Evolutionary conservation across 2,113 vertebrate species (phyloP).

Genomic region (Pachycephala philippinensis): DNA sequence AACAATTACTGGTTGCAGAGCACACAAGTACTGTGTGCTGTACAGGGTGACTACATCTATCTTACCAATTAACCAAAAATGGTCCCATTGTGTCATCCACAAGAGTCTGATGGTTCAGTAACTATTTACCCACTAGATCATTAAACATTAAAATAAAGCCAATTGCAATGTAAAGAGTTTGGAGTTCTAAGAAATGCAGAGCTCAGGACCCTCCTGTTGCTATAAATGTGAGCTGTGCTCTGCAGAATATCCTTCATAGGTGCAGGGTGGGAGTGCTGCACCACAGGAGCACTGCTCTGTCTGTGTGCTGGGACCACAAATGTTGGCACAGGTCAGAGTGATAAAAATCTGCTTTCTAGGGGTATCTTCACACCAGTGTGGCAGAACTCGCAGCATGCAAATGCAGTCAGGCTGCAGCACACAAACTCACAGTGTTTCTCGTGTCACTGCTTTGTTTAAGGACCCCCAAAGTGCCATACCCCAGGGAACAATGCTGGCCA

Average conservation of each 20-base stretch:
- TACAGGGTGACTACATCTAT: background rate
- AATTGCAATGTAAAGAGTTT: background rate
- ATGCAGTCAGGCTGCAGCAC: background rate
- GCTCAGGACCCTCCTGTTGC: background rate
- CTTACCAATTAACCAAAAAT: background rate
- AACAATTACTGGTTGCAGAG: background rate
- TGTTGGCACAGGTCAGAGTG: background rate
- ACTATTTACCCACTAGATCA: background rate
- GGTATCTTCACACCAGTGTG: background rate
- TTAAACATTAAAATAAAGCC: background rate
- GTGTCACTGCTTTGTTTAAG: slow-evolving; percentile 62
- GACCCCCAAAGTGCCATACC: slow-evolving; percentile 90
- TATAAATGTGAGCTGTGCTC: background rate
- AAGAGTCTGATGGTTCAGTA: background rate
- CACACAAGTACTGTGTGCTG: background rate
- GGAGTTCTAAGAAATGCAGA: background rate
- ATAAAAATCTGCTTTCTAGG: background rate
- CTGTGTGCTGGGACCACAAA: background rate
- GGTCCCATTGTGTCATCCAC: background rate
- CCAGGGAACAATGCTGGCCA: slow-evolving; percentile 93
- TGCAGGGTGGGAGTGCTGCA: background rate
- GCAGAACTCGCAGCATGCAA: background rate
- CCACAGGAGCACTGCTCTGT: background rate
- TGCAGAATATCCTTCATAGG: background rate
- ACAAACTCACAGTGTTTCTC: background rate